These are phyloP conservation scores for Gymnothorax reevesii DNA, from an alignment of 2,797 vertebrate genomes.

Conservation along the genomic window DNA sequence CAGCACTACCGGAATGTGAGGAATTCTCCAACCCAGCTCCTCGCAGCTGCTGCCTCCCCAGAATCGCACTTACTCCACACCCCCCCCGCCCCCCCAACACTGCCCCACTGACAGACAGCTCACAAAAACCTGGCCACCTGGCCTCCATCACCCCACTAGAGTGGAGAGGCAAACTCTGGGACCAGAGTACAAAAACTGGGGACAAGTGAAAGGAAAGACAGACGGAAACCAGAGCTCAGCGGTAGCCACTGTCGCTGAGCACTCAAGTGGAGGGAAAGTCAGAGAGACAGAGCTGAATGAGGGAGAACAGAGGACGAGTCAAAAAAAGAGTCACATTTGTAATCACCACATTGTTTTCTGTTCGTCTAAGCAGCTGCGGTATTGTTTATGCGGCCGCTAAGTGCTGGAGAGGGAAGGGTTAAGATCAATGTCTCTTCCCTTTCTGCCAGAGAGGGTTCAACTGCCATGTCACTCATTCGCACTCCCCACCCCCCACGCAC, in stretches of 20 bases:
- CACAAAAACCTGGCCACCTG: conserved; percentile 78
- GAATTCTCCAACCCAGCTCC: conserved; percentile 79
- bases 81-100: conserved; percentile 55
- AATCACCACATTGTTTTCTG: not conserved
- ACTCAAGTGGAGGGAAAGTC: not conserved
- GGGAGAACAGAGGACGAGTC: not conserved
- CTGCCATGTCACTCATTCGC: conserved; percentile 59
- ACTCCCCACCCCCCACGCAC: conserved; percentile 53
- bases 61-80: conserved; percentile 54
- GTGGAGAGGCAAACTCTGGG: conserved; percentile 71
- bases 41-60: conserved; percentile 77
- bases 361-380: not conserved
- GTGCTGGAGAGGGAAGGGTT: conserved; percentile 46
- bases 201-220: conserved; percentile 73
- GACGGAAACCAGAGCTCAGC: conserved; percentile 83
- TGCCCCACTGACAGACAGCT: conserved; percentile 83
- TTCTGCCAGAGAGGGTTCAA: conserved; percentile 45
- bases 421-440: conserved; percentile 36
- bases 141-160: conserved; percentile 72
- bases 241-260: conserved; percentile 34
- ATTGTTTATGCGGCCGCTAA: not conserved
- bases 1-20: conserved; percentile 75
- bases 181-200: conserved; percentile 64
- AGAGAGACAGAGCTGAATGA: not conserved
- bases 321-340: not conserved